A percentile compares a stretch with the other conserved stretches of the same genome.
Evolutionary conservation across 1,140 invertebrate species (phyloP).

Genomic region (Mercenaria mercenaria): DNA sequence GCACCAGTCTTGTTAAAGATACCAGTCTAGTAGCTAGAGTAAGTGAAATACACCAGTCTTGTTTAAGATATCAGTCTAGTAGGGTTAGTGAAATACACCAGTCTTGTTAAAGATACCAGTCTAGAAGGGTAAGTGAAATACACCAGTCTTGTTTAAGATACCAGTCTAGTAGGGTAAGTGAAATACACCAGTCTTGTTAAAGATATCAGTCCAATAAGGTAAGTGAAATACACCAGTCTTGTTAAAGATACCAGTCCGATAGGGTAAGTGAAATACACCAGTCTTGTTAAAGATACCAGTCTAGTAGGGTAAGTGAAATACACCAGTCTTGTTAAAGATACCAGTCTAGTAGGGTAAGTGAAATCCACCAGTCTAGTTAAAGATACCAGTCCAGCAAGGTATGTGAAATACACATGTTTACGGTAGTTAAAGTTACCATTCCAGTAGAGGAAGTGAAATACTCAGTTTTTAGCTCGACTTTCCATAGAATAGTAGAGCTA

Average conservation of each 20-base stretch:
- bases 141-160: slow-evolving; percentile 66
- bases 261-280: slow-evolving; percentile 74
- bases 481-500: too few species aligned
- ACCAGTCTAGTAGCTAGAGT: slow-evolving; percentile 26
- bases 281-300: slow-evolving; percentile 75
- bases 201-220: slow-evolving; percentile 82
- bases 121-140: slow-evolving; percentile 78
- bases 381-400: slow-evolving; percentile 23
- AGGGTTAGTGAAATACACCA: slow-evolving; percentile 73
- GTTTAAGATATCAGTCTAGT: slow-evolving; percentile 82
- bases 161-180: slow-evolving; percentile 81
- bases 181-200: neutral
- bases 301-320: slow-evolving; percentile 78
- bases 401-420: slow-evolving; percentile 76
- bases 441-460: slow-evolving; percentile 77
- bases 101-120: slow-evolving; percentile 77
- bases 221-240: too few species aligned
- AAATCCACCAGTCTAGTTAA: too few species aligned
- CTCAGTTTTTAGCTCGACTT: too few species aligned
- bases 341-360: slow-evolving; percentile 81
- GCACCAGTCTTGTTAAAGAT: too few species aligned
- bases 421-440: slow-evolving; percentile 82
- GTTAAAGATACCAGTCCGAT: slow-evolving; percentile 82
- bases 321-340: slow-evolving; percentile 70
- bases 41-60: slow-evolving; percentile 78